Evolutionary conservation across 2,888 invertebrate genomes (phyloP).

Genomic region (Ectropis crepuscularia): DNA sequence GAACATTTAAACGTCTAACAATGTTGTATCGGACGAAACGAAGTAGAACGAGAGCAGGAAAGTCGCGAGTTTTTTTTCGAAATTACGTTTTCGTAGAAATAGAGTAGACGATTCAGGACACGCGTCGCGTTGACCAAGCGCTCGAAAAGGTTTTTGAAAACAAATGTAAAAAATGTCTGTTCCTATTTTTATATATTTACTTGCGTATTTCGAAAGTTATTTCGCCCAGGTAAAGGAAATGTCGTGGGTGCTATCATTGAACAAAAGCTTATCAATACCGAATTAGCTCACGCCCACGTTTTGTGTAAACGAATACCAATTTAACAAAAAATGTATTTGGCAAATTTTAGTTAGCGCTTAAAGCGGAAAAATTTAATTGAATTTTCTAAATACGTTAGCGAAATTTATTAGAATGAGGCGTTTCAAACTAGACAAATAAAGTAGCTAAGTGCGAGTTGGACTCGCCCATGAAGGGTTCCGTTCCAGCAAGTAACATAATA

Average conservation of each 20-base stretch:
- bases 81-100: no score
- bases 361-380: constrained; percentile 8
- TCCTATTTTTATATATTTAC: background rate
- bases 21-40: no score
- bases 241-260: background rate
- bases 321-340: constrained; percentile 9
- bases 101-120: no score
- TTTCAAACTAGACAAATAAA: background rate
- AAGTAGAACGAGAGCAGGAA: no score
- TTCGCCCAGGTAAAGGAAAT: background rate
- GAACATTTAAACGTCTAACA: no score
- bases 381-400: constrained; percentile 3
- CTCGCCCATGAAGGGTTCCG: no score
- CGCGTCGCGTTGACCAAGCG: no score
- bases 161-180: no score
- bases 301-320: constrained; percentile 15
- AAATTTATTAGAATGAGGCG: background rate
- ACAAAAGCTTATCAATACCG: constrained; percentile 10
- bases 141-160: no score
- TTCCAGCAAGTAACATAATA: no score
- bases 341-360: background rate
- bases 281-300: constrained; percentile 12
- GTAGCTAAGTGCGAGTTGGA: no score
- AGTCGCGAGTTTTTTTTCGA: no score
- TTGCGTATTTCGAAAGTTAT: background rate